Evolutionary conservation across 2,797 vertebrate genomes (phyloP).

Genomic region (Champsocephalus esox): DNA sequence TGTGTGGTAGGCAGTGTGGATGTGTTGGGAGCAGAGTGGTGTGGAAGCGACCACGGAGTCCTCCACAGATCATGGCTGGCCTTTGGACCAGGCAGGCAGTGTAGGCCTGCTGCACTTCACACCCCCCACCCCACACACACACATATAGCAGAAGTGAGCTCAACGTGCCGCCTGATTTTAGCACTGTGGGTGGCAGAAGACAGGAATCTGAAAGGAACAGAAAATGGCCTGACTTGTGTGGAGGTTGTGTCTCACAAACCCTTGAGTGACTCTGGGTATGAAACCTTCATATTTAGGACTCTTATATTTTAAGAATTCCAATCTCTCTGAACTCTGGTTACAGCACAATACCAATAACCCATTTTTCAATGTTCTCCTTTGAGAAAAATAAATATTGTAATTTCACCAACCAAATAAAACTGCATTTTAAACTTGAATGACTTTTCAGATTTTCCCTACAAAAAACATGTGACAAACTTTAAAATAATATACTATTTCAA

Average conservation of each 20-base stretch:
- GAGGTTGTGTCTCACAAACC: constrained; percentile 27
- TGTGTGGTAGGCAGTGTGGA: constrained; percentile 57
- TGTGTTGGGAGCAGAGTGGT: constrained; percentile 57
- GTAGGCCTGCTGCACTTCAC: constrained; percentile 57
- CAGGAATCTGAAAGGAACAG: constrained; percentile 55
- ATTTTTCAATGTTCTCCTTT: neutral
- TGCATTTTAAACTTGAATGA: too few species aligned
- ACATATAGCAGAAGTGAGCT: constrained; percentile 41
- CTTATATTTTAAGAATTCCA: neutral
- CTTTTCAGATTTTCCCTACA: too few species aligned
- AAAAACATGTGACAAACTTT: too few species aligned
- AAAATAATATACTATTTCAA: too few species aligned
- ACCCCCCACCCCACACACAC: constrained; percentile 17
- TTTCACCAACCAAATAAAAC: neutral
- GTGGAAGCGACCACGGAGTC: constrained; percentile 63
- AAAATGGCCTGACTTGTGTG: constrained; percentile 48
- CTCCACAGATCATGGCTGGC: constrained; percentile 43
- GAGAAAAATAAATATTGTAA: neutral
- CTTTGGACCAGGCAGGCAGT: constrained; percentile 57
- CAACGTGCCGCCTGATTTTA: constrained; percentile 63
- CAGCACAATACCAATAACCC: neutral
- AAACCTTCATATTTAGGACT: constrained; percentile 33
- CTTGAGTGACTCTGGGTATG: constrained; percentile 15
- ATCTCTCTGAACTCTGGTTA: neutral
- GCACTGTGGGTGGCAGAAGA: constrained; percentile 66